Percentiles rank a stretch among this genome's conserved stretches.
Conservation (phyloP, 1,140 invertebrate genomes). For the Anastatus disparis region DNA sequence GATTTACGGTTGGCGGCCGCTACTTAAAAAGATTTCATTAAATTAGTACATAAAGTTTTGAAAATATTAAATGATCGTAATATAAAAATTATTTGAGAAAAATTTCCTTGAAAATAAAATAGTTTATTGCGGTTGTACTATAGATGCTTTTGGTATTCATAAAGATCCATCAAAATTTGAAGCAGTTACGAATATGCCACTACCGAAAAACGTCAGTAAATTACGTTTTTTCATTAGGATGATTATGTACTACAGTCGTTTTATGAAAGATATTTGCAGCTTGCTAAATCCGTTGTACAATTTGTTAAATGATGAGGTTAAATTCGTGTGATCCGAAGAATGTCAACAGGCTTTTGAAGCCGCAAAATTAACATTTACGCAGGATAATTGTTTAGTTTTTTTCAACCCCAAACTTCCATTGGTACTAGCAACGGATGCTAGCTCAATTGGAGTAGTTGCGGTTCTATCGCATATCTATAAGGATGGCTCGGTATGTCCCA, state of each 20-base stretch:
- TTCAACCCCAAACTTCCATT: neutral
- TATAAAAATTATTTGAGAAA: conserved; percentile 2
- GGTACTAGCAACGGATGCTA: conserved; percentile 50
- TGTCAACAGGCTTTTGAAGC: no score
- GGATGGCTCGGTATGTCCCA: conserved; percentile 50
- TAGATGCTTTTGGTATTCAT: neutral
- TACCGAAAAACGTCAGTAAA: neutral
- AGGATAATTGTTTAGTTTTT: neutral
- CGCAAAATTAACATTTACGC: neutral
- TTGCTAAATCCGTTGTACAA: neutral
- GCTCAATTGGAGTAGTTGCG: conserved; percentile 50
- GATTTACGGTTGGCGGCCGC: neutral
- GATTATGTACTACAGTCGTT: neutral
- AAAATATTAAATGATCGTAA: neutral
- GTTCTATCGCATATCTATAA: conserved; percentile 50
- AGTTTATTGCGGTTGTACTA: neutral
- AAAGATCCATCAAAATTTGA: neutral
- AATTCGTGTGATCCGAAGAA: neutral
- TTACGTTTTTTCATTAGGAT: neutral
- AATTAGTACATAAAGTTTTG: neutral
- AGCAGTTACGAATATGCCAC: neutral
- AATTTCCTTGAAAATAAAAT: neutral
- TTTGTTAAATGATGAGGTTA: neutral
- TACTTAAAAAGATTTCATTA: neutral
- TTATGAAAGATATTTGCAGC: neutral